Evolutionary conservation across 2,888 invertebrate genomes (phyloP), one percentile per base, ranked within the genome.

Genomic region (Molorchus minor): DNA sequence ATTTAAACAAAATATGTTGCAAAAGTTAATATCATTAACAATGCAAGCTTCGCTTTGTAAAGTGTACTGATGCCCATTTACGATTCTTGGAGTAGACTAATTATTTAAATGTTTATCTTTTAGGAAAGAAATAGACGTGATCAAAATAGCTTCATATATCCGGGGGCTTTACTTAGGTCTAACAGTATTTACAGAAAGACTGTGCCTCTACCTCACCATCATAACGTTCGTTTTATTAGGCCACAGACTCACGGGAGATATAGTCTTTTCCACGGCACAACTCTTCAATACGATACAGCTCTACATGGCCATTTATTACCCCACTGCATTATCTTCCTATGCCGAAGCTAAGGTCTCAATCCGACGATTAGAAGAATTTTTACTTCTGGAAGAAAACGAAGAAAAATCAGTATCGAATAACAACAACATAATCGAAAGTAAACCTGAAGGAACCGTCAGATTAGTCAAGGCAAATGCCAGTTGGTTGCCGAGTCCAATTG

Each of bases 141-240:
- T 91, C 51, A 82, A 85, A 65, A 81, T 84, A 53, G 87, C 88
- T 4, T 88, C 90, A 0, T 87, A 88, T 80, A 84, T 89, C 58
- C 83, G 86, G 73, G 89, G 87, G 0, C 85, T 88, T 69, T 87
- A 87, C 3, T 81, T 86, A 20, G 87, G 88, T 0, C 75, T 86
- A 62, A 79, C 86, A 76, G 90, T 95, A 43, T 94, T 93, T 76
- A 92, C 94, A 0, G 92, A 94, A 73, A 88, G 96, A 64, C 86
- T 94, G 43, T 90, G 94, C 1, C 83, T 95, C 8, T 93, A 91
- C 76, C 86, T 92, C 59, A 93, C 93, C 1, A 84, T 96, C 51
- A 83, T 93, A 41, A 86, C 90, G 0, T 94, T 88, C 75, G 89
- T 91, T 8, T 81, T 93, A 1, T 80, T 88, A 68, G 91, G 89